phyloP scores from a whole-genome alignment of 2,888 invertebrate species.

The Cheilosia impressa region DNA sequence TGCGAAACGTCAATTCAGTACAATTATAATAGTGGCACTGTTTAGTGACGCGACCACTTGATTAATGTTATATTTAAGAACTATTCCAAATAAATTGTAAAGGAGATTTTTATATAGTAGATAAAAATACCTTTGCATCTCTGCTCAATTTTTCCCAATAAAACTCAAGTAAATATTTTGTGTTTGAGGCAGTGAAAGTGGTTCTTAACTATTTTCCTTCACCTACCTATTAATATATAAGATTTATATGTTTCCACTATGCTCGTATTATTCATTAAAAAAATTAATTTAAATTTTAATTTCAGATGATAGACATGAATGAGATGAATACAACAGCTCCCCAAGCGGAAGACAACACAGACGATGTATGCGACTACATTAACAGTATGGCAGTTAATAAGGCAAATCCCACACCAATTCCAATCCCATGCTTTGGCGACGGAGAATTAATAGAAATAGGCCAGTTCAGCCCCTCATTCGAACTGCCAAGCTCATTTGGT shows the following conservation, averaged over 20 bases:
- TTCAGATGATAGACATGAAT: slow-evolving; percentile 46
- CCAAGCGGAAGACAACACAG: slow-evolving; percentile 1
- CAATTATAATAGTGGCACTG: no score
- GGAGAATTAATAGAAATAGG: slow-evolving; percentile 1
- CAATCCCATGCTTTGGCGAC: slow-evolving; percentile 1
- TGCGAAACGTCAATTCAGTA: no score
- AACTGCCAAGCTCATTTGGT: neutral
- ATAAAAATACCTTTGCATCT: no score
- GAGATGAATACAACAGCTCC: neutral
- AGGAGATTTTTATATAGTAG: no score
- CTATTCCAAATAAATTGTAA: no score
- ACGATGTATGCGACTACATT: slow-evolving; percentile 26
- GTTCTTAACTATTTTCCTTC: no score
- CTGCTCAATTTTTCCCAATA: no score
- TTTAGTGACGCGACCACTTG: no score
- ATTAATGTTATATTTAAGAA: neutral
- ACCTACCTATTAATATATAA: no score
- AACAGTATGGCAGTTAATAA: neutral
- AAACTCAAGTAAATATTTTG: no score
- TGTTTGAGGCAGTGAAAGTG: no score
- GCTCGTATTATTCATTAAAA: neutral
- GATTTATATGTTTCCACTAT: neutral
- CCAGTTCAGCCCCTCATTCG: neutral
- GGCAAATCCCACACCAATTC: neutral
- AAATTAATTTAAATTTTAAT: slow-evolving; percentile 1